Base-by-base conservation (phyloP, 2,113 vertebrate genomes). In the Ciconia maguari region DNA sequence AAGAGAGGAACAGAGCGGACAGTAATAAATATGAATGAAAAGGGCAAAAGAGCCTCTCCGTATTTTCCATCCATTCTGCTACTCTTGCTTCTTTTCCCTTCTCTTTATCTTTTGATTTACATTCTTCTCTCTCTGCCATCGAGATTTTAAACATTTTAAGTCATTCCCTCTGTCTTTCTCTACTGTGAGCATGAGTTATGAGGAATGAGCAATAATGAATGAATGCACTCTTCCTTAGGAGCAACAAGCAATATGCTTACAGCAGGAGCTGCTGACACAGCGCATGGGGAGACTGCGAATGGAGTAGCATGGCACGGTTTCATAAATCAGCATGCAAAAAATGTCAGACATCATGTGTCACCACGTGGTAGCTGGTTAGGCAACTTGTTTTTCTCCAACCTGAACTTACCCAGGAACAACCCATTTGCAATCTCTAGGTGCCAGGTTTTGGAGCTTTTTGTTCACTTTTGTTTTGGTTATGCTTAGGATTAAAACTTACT, bases 281-380 rank as follows among this genome's bases (percentile, higher is more conserved):
- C 76, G 46, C 25, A 3, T 15, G 27, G 36, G n/a, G 57, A 86
- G n/a, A 27, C n/a, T 3, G 20, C 12, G 4, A 81, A 58, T 3
- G 1, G 55, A 75, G 29, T 34, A 78, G 4, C 42, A 15, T 0
- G 1, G 54, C 32, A 42, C 0, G 0, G 42, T 68, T 74, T 32
- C 82, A 83, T 89, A 62, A 83, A 86, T 77, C 69, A 64, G 51
- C 18, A 13, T 32, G 21, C 51, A 82, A 84, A 87, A 81, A 34
- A 22, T 17, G 48, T 51, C 78, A 75, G 69, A 55, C 38, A 15
- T 6, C 2, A 0, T 25, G 5, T 74, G 60, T 75, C 44, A 60
- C 29, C 38, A 42, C 2, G 9, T 51, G 26, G 26, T 49, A 42
- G 42, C 52, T 77, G 30, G 29, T 57, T 55, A 83, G 51, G 69